Conservation (phyloP, 2,113 vertebrate genomes). For the Ammospiza nelsoni region DNA sequence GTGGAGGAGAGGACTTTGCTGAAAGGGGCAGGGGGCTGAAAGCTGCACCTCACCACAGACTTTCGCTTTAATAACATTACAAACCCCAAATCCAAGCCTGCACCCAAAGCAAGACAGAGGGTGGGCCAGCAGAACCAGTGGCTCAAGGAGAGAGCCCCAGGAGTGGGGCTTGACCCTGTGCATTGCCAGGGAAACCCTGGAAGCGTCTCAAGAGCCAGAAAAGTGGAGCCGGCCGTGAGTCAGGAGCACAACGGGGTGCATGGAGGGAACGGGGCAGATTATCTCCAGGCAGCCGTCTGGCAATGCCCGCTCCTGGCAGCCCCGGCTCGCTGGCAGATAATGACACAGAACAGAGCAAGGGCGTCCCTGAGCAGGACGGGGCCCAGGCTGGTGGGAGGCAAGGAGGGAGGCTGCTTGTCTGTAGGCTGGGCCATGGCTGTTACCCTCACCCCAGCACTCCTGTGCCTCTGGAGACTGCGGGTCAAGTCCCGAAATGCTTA, state of each 20-base stretch:
- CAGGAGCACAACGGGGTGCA: not conserved
- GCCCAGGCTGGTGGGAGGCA: not conserved
- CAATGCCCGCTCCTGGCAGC: conserved; percentile 27
- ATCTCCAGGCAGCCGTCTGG: conserved; percentile 52
- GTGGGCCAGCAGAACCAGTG: not conserved
- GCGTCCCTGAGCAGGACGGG: not conserved
- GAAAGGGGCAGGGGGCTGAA: not conserved
- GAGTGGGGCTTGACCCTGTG: fast-evolving
- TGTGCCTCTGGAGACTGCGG: fast-evolving
- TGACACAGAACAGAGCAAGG: not conserved
- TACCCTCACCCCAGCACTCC: not conserved
- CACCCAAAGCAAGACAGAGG: not conserved
- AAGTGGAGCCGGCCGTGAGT: not conserved
- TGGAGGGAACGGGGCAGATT: not conserved
- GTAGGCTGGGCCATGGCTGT: not conserved
- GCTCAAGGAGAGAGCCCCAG: not conserved
- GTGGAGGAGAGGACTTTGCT: not conserved
- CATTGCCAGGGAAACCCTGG: conserved; percentile 37
- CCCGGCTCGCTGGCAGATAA: not conserved
- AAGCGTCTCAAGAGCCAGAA: not conserved
- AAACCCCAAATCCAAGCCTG: not conserved
- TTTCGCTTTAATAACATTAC: not conserved
- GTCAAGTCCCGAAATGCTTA: not conserved
- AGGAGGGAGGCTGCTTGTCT: not conserved
- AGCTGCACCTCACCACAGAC: not conserved